A percentile compares a stretch with the other conserved stretches of the same genome.
Evolutionary conservation across 2,797 vertebrate genomes (phyloP).

Genomic region (Orientallactaga sibirica): DNA sequence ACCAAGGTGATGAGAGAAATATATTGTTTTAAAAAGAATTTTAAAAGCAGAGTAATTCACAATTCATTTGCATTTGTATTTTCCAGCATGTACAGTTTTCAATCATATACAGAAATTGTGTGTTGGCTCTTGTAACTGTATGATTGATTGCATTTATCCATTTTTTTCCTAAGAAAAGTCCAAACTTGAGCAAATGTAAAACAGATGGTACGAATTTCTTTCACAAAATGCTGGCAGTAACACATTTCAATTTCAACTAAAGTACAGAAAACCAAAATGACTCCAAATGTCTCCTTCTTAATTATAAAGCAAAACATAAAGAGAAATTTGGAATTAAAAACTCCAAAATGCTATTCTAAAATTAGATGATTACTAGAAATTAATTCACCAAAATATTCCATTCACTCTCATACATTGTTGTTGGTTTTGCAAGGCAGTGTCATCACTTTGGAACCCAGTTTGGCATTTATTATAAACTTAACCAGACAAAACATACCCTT

Average conservation of each 20-base stretch:
- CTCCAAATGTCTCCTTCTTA: slow-evolving; percentile 56
- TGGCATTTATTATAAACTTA: slow-evolving; percentile 32
- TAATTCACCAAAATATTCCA: slow-evolving; percentile 41
- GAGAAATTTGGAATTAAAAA: slow-evolving; percentile 46
- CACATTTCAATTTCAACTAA: slow-evolving; percentile 29
- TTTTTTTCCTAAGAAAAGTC: slow-evolving; percentile 86
- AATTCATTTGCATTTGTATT: slow-evolving; percentile 2
- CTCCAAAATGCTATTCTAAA: neutral
- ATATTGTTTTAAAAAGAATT: slow-evolving; percentile 1
- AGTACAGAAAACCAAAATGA: slow-evolving; percentile 51
- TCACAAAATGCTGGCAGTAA: slow-evolving; percentile 76
- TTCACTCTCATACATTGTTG: neutral
- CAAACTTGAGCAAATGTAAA: slow-evolving; percentile 81
- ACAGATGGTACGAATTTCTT: slow-evolving; percentile 87
- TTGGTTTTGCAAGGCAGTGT: slow-evolving; percentile 5
- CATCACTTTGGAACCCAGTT: neutral
- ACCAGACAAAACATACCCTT: slow-evolving; percentile 28
- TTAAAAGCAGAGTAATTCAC: neutral
- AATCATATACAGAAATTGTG: slow-evolving; percentile 30
- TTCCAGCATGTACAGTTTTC: neutral
- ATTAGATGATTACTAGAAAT: neutral
- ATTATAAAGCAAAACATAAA: slow-evolving; percentile 43
- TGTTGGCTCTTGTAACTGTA: slow-evolving; percentile 72
- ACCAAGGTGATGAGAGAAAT: neutral
- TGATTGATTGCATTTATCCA: slow-evolving; percentile 87